Conservation (phyloP, 2,797 vertebrate species). For the Siniperca scherzeri region DNA sequence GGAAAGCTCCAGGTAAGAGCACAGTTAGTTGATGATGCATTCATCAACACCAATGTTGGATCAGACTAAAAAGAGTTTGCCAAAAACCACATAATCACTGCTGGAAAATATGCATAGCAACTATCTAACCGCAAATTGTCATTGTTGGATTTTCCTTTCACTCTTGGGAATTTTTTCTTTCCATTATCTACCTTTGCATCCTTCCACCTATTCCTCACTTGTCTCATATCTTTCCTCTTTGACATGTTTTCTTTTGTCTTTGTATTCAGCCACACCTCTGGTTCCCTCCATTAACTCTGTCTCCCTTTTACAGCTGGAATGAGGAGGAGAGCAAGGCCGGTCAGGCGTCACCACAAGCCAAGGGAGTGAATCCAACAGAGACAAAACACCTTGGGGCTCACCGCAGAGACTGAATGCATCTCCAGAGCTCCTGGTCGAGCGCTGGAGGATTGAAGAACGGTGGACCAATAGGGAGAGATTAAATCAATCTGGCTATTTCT, state of each 20-base stretch:
- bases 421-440: constrained; percentile 67
- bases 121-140: background rate
- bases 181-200: constrained; percentile 7
- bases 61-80: constrained; percentile 5
- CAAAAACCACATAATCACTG: constrained; percentile 27
- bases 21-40: background rate
- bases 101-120: constrained; percentile 24
- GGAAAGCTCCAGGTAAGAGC: constrained; percentile 68
- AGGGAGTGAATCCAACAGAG: constrained; percentile 55
- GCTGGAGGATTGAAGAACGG: constrained; percentile 40
- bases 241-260: constrained; percentile 8
- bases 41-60: constrained; percentile 25
- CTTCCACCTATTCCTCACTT: constrained; percentile 6
- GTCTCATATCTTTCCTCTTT: background rate
- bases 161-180: background rate
- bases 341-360: constrained; percentile 69
- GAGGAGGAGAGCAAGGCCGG: constrained; percentile 62
- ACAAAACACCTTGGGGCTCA: constrained; percentile 42
- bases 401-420: constrained; percentile 60
- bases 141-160: background rate
- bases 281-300: background rate
- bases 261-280: background rate
- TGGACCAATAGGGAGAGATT: constrained; percentile 53
- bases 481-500: constrained; percentile 46
- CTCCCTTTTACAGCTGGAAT: constrained; percentile 58